Evolutionary conservation across 2,797 vertebrate genomes (phyloP).

Genomic region (Eupleurogrammus muticus): DNA sequence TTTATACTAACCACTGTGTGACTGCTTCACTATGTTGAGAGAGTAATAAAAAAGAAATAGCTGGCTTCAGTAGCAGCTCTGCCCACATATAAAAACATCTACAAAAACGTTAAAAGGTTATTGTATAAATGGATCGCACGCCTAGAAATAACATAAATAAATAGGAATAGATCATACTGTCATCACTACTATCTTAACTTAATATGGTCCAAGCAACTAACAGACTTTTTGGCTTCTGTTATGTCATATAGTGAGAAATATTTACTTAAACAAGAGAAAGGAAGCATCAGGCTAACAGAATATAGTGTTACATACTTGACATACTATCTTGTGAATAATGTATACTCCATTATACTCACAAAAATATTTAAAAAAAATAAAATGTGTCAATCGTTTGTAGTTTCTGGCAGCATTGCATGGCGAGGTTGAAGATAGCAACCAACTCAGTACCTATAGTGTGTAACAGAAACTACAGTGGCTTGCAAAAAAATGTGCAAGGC

Average conservation of each 20-base stretch:
- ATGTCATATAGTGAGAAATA: too few species aligned
- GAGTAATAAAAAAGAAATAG: slow-evolving; percentile 61
- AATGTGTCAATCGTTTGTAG: too few species aligned
- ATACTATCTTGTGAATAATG: neutral
- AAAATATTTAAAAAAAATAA: neutral
- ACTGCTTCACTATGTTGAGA: slow-evolving; percentile 57
- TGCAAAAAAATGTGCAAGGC: too few species aligned
- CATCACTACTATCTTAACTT: slow-evolving; percentile 19
- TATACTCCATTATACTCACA: neutral
- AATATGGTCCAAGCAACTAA: neutral
- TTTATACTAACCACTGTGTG: slow-evolving; percentile 58
- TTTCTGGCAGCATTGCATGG: too few species aligned
- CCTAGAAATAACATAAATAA: slow-evolving; percentile 50
- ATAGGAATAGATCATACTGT: slow-evolving; percentile 17
- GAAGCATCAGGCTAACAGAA: too few species aligned
- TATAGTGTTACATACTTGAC: neutral
- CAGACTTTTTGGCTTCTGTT: neutral
- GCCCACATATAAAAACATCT: slow-evolving; percentile 62
- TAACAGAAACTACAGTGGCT: too few species aligned
- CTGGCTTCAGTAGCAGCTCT: slow-evolving; percentile 54
- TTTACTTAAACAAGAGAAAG: too few species aligned
- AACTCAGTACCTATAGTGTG: too few species aligned
- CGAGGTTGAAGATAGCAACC: too few species aligned
- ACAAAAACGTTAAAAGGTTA: slow-evolving; percentile 66
- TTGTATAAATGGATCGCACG: slow-evolving; percentile 44